Conservation (phyloP, 2,888 invertebrate genomes). For the Lamellibrachia satsuma region DNA sequence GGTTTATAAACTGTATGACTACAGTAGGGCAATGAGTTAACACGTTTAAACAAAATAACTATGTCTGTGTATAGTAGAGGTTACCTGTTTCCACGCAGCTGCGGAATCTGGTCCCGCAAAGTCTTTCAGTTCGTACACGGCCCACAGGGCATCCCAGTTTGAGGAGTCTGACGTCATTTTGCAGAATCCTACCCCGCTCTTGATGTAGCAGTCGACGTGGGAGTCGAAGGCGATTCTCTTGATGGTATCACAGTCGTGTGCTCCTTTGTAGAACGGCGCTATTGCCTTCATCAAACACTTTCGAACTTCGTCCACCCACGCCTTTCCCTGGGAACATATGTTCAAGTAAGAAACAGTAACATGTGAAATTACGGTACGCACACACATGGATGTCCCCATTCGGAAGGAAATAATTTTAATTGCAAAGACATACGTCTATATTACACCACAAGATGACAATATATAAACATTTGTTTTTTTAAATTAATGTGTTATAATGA, state of each 20-base stretch:
- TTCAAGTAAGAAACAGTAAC: no score
- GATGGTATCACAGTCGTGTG: background rate
- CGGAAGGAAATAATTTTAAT: no score
- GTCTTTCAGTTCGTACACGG: background rate
- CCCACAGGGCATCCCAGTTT: background rate
- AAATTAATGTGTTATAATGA: no score
- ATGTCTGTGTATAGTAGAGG: background rate
- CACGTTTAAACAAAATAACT: background rate
- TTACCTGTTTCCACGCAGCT: background rate
- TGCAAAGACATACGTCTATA: no score
- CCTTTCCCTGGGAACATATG: background rate
- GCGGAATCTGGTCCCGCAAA: background rate
- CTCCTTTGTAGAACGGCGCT: background rate
- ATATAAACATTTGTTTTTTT: no score
- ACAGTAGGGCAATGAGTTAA: background rate
- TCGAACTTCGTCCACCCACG: background rate
- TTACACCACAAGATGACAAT: no score
- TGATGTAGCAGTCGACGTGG: background rate
- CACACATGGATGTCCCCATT: no score
- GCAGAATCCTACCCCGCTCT: background rate
- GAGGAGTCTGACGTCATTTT: background rate
- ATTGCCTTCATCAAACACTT: background rate
- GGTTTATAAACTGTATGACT: no score
- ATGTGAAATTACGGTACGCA: no score
- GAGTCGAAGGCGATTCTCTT: background rate